Conservation (phyloP, 2,113 vertebrate species). For the Cervus canadensis region DNA sequence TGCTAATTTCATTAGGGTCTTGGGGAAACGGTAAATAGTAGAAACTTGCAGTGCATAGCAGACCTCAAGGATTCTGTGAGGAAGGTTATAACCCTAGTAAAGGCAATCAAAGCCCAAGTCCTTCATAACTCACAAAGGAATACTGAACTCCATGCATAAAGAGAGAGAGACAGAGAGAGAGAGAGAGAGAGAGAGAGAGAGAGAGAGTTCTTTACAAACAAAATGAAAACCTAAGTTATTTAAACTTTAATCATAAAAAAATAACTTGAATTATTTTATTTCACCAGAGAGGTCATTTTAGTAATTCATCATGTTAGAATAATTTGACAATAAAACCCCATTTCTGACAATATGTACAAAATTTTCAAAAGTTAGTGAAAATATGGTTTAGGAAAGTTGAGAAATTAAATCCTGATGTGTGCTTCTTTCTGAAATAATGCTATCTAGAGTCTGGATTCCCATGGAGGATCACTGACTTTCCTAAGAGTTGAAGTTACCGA, state of each 20-base stretch:
- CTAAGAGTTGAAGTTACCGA: neutral
- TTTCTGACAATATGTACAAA: neutral
- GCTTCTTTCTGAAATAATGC: neutral
- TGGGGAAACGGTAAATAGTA: neutral
- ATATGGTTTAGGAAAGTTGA: neutral
- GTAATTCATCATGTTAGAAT: neutral
- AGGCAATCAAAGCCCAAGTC: neutral
- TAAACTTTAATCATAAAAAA: neutral
- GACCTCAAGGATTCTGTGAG: neutral
- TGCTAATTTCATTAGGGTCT: neutral
- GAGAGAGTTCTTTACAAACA: neutral
- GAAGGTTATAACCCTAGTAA: neutral
- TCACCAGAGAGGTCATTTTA: neutral
- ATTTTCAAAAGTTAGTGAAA: neutral
- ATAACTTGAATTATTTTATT: neutral
- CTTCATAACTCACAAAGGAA: neutral
- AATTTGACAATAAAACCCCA: slow-evolving; percentile 3
- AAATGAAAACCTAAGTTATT: neutral
- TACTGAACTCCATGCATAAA: neutral
- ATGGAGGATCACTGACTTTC: neutral
- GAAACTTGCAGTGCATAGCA: neutral
- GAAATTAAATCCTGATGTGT: neutral
- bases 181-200: neutral
- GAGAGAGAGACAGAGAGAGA: neutral
- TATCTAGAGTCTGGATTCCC: neutral